These are phyloP conservation scores for Diloba caeruleocephala DNA, from an alignment of 2,888 invertebrate genomes.

Conservation along the genomic window DNA sequence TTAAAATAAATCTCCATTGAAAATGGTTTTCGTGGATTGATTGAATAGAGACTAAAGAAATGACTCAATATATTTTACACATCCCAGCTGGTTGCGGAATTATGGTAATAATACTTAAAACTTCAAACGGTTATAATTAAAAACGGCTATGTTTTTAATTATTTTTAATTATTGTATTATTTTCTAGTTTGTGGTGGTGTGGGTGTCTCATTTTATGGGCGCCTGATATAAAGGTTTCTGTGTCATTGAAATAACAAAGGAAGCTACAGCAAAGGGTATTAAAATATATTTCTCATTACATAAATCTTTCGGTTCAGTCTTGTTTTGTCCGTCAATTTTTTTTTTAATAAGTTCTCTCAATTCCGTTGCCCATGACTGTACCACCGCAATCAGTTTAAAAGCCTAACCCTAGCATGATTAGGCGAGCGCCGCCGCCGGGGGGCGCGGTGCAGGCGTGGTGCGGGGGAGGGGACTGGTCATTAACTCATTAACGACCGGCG, in stretches of 20 bases:
- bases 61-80: too few species aligned
- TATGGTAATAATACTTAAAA: conserved; percentile 1
- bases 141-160: too few species aligned
- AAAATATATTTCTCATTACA: conserved; percentile 26
- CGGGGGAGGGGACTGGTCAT: conserved; percentile 50
- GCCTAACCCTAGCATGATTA: conserved; percentile 69
- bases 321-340: conserved; percentile 8
- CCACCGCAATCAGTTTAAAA: conserved; percentile 71
- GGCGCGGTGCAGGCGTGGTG: conserved; percentile 42
- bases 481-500: conserved; percentile 64
- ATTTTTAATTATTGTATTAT: too few species aligned
- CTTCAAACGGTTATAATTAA: too few species aligned
- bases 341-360: conserved; percentile 12
- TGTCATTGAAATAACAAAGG: neutral
- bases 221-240: too few species aligned
- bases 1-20: too few species aligned
- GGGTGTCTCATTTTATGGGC: too few species aligned
- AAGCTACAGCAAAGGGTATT: conserved; percentile 15
- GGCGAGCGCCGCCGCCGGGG: conserved; percentile 38
- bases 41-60: neutral
- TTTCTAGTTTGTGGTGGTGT: too few species aligned
- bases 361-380: conserved; percentile 33
- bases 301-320: conserved; percentile 27
- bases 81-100: too few species aligned
- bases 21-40: neutral